Evolutionary conservation across 2,888 invertebrate genomes (phyloP), one percentile per base, ranked within the genome.

Genomic region (Dynastes maya): DNA sequence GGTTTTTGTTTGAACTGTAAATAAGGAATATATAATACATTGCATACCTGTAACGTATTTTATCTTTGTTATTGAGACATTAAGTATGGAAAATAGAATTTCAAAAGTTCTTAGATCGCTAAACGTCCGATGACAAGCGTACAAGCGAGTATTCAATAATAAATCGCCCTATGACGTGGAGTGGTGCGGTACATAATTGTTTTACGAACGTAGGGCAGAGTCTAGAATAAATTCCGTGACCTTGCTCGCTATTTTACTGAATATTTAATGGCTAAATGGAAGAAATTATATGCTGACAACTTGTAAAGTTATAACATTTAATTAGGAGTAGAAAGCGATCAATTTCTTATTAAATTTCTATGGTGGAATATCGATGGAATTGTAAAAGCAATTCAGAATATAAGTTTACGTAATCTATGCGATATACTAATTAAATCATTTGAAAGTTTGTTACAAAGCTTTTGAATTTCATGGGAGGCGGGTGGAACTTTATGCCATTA

Each of bases 1-100:
- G 97, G 97, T 70, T 92, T 91, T 83, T 94, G 92, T 77, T 92
- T 92, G 88, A 94, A 95, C 96, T 96, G 88, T 27, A 89, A 88
- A 81, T 81, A 83, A 75, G 78, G 76, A 79, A 78, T 53, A 22
- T 22, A 67, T 79, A 61, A 70, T 76, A 13, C 16, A 71, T 53
- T 67, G 68, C 72, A 49, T 71, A 53, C 32, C 45, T 55, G 63
- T 68, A 8, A 45, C 2, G 2, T 11, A 45, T 11, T 45, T 45
- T 11, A 45, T 45, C 2, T 11, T 45, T 11, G 9, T 8, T 45
- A 45, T 45, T 45, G 11, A 45, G 45, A 11, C 11, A 45, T 11
- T 8, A 45, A 45, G 45, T 45, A 45, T 11, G 11, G 8, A 11
- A 45, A 45, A 45, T 13, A 37, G 32, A 70, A 27, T 16, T 68